These are phyloP conservation scores for Drosophila cognata DNA, from an alignment of 2,888 invertebrate species.

Conservation along the genomic window DNA sequence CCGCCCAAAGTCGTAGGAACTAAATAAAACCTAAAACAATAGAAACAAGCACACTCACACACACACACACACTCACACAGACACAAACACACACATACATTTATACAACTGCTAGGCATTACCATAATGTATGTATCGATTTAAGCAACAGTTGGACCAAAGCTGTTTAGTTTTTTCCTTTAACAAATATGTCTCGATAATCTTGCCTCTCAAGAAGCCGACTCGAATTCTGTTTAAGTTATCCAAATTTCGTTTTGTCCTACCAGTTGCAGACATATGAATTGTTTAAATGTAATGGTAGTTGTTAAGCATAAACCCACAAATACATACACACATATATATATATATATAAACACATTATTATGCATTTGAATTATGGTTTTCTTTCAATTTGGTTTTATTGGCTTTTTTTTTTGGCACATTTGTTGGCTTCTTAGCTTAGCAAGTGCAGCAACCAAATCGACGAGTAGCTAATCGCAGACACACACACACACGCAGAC, in stretches of 20 bases:
- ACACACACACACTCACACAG: conserved; percentile 3
- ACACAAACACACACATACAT: conserved; percentile 13
- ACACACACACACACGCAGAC: conserved; percentile 16
- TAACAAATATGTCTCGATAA: conserved; percentile 15
- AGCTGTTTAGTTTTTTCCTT: conserved; percentile 38
- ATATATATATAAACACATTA: conserved; percentile 10
- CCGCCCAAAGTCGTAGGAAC: conserved; percentile 57
- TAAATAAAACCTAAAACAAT: conserved; percentile 41
- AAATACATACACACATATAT: neutral
- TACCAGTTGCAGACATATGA: conserved; percentile 9
- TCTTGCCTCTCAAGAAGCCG: conserved; percentile 18
- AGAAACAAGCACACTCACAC: conserved; percentile 8
- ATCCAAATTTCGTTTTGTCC: conserved; percentile 11
- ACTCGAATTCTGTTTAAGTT: conserved; percentile 38
- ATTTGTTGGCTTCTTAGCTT: conserved; percentile 43
- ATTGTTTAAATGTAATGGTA: conserved; percentile 35
- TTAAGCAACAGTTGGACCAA: conserved; percentile 63
- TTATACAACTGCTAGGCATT: conserved; percentile 56
- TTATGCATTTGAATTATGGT: conserved; percentile 25
- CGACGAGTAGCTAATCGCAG: conserved; percentile 13
- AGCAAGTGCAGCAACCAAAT: conserved; percentile 44
- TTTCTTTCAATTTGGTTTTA: conserved; percentile 18
- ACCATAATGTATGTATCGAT: conserved; percentile 57
- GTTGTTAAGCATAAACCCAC: conserved; percentile 17
- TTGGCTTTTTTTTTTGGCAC: conserved; percentile 25